Conservation (phyloP, 2,888 invertebrate species). For the Harpagoxenus sublaevis region DNA sequence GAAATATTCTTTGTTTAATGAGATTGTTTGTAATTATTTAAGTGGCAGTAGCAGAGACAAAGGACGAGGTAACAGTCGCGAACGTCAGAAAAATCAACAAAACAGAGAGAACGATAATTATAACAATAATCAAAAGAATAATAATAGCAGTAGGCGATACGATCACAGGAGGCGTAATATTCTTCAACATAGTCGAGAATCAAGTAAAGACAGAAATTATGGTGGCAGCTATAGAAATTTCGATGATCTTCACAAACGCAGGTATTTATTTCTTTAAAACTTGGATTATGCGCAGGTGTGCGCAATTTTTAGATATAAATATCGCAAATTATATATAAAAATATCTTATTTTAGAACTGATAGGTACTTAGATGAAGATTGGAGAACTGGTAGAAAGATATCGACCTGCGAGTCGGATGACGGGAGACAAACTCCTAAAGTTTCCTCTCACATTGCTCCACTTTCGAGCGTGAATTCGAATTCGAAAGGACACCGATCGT, state of each 20-base stretch:
- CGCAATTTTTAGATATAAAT: background rate
- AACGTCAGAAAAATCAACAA: conserved; percentile 84
- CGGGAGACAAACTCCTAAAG: conserved; percentile 79
- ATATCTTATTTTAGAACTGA: conserved; percentile 67
- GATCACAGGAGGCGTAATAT: conserved; percentile 81
- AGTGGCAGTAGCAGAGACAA: conserved; percentile 83
- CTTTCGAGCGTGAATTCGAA: conserved; percentile 74
- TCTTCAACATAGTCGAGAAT: conserved; percentile 85
- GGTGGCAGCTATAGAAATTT: conserved; percentile 80
- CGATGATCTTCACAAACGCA: conserved; percentile 81
- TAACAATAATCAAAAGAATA: conserved; percentile 81
- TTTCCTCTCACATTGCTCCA: conserved; percentile 70
- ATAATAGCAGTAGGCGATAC: conserved; percentile 76
- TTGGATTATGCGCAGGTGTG: background rate
- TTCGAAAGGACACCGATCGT: conserved; percentile 65
- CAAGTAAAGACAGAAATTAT: conserved; percentile 86
- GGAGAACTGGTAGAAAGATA: conserved; percentile 83
- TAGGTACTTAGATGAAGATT: conserved; percentile 82
- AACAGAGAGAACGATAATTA: conserved; percentile 83
- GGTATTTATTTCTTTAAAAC: conserved; percentile 66
- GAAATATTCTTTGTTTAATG: conserved; percentile 8
- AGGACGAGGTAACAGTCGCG: conserved; percentile 81
- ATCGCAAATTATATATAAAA: background rate
- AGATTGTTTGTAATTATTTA: conserved; percentile 48
- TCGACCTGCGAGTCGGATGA: conserved; percentile 84